Evolutionary conservation across 2,797 vertebrate species (phyloP).

Genomic region (Clamator glandarius): DNA sequence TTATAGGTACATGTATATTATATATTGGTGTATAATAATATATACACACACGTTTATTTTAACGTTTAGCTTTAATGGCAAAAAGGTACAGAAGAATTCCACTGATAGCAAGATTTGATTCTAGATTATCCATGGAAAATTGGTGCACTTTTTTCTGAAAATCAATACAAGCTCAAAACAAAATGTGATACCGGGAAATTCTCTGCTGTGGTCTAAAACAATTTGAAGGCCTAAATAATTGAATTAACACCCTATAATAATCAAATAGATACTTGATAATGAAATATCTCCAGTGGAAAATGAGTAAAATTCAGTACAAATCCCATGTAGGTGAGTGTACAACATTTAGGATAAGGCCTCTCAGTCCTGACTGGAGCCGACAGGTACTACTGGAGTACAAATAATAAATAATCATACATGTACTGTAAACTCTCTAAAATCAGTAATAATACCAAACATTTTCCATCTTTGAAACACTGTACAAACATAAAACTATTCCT

Average conservation of each 20-base stretch:
- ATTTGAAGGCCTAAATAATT: slow-evolving; percentile 24
- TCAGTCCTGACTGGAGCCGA: slow-evolving; percentile 40
- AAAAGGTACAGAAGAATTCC: slow-evolving; percentile 64
- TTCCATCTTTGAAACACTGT: slow-evolving; percentile 39
- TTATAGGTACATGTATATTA: not conserved
- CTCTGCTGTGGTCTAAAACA: slow-evolving; percentile 29
- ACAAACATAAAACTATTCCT: slow-evolving; percentile 57
- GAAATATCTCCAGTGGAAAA: not conserved
- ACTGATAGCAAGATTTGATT: slow-evolving; percentile 50
- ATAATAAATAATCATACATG: slow-evolving; percentile 58
- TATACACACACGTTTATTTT: slow-evolving; percentile 21
- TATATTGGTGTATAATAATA: slow-evolving; percentile 49
- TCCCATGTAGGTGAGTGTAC: not conserved
- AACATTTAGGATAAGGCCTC: slow-evolving; percentile 22
- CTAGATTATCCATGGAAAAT: slow-evolving; percentile 65
- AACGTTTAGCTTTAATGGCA: not conserved
- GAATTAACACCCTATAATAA: slow-evolving; percentile 5
- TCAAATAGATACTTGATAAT: slow-evolving; percentile 16
- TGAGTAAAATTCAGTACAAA: not conserved
- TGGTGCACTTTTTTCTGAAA: slow-evolving; percentile 20
- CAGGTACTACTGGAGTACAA: slow-evolving; percentile 26
- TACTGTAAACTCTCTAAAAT: slow-evolving; percentile 52
- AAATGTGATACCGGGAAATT: slow-evolving; percentile 17
- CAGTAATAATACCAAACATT: slow-evolving; percentile 8
- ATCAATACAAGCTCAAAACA: slow-evolving; percentile 41